Percentiles rank a stretch among this genome's conserved stretches.
Evolutionary conservation across 2,113 vertebrate genomes (phyloP).

Genomic region (Muscicapa adusta): DNA sequence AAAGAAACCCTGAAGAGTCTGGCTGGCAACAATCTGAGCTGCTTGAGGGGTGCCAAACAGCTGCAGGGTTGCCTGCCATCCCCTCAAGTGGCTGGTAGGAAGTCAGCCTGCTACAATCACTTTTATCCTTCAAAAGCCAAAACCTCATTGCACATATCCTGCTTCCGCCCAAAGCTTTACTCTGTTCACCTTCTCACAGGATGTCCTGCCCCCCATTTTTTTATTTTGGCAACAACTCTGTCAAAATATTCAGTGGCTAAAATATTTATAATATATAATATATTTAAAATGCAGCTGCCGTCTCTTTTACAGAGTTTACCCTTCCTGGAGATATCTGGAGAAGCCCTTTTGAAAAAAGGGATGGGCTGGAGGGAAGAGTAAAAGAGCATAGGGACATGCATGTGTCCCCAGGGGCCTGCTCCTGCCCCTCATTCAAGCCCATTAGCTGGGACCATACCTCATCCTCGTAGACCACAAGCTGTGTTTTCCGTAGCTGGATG

Average conservation of each 20-base stretch:
- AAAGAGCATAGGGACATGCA: neutral
- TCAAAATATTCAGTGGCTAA: conserved; percentile 48
- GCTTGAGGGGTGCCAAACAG: conserved; percentile 48
- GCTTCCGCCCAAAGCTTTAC: conserved; percentile 1
- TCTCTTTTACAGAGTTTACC: neutral
- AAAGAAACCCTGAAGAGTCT: neutral
- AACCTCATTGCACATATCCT: neutral
- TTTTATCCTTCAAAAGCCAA: conserved; percentile 21
- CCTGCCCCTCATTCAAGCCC: neutral
- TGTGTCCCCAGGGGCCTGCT: neutral
- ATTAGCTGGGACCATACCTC: conserved; percentile 75
- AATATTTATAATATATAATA: conserved; percentile 13
- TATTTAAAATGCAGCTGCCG: neutral
- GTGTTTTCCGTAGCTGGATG: conserved; percentile 82
- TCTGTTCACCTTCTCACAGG: conserved; percentile 2
- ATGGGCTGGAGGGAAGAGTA: neutral
- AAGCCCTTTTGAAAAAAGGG: neutral
- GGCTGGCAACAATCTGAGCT: conserved; percentile 1
- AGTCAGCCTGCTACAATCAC: neutral
- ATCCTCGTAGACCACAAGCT: conserved; percentile 84
- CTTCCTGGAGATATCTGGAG: neutral
- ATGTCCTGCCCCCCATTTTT: neutral
- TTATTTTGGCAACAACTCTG: neutral
- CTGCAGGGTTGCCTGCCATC: conserved; percentile 43
- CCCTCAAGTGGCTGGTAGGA: conserved; percentile 52